Base-by-base conservation (phyloP, 2,888 invertebrate species). In the Nephrocerus scutellatus region DNA sequence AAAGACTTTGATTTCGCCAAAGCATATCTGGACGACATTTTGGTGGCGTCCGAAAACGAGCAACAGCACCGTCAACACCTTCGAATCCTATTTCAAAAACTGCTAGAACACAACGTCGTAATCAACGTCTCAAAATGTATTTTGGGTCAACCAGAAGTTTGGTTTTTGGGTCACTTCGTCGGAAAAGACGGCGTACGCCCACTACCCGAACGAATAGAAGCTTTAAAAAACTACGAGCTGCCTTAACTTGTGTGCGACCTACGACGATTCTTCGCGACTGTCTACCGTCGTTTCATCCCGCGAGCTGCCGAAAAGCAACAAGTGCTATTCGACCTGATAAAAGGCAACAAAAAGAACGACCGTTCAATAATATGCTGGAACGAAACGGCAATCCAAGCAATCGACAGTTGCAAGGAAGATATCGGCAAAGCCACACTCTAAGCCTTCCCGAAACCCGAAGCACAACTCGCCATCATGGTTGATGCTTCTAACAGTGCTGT, bases 11-110 rank as follows among this genome's bases (percentile, higher is more conserved):
- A 47, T 12, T 49, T 59, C 37, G 44, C 33, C 7, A 51, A 48
- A 15, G 26, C 39, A 5, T 59, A 56, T 30, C 21, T 56, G 2
- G 55, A 59, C 30, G 56, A 57, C 33, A 46, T 56, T 15, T 37
- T 54, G 2, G 38, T 57, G 1, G 50, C 52, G 6, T 51, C 54
- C 3, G 7, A 19, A 7, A 29, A 46, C 21, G 35, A 42, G 9
- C 39, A 47, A 14, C 30, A 52, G 15, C 53, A 54, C 32, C 23
- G 35, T 25, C 16, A 39, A 14, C 51, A 56, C 25, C 25, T 55
- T 4, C 9, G 29, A 24, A 14, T 8, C n/a, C 29, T 55, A 10
- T 46, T 53, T 18, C 19, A 43, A 22, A 36, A 49, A 13, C 32
- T 57, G 4, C 22, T 32, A 6, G 39, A 53, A 18, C 43, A 47